Evolutionary conservation across 2,888 invertebrate genomes (phyloP), one percentile per base, ranked within the genome.

Genomic region (Argyresthia albistria): DNA sequence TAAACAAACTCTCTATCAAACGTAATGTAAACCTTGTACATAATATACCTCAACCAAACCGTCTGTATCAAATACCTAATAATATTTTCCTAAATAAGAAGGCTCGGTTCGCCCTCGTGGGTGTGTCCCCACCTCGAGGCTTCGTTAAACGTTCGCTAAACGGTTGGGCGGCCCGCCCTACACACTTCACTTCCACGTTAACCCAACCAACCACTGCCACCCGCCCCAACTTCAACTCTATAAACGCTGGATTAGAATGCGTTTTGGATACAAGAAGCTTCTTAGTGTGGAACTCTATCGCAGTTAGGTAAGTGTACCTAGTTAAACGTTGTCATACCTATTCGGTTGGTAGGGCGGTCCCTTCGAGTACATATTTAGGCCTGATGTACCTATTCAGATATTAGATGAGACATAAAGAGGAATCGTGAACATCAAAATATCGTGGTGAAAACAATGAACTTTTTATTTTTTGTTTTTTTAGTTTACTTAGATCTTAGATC

Each of bases 161-260:
- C 86, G 87, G 78, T 87, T 87, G 87, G 87, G 87, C 87, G 86
- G 86, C 82, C 86, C 86, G 87, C 87, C 87, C 86, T 83, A 76
- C 74, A 63, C 61, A 67, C 71, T 74, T 70, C 64, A 66, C 66
- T 64, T 57, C 64, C 68, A 76, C 69, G 68, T 57, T 8, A 43
- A 69, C 73, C 42, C 52, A 56, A 56, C 39, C n/a, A 39, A n/a
- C 39, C 2, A 39, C 39, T n/a, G 58, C 54, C 51, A 42, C 48
- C 57, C 42, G 15, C 11, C 54, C 53, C 10, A 68, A 70, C 66
- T 55, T 62, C 58, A 59, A 66, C 75, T 63, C 60, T 81, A 70
- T 50, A 0, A 0, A 1, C n/a, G 12, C 52, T 14, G 0, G 1
- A 0, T 53, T 65, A 73, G 59, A 61, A 64, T 60, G 54, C 46